These are phyloP conservation scores for Neopelma chrysocephalum DNA, from an alignment of 2,797 vertebrate species.

Conservation along the genomic window DNA sequence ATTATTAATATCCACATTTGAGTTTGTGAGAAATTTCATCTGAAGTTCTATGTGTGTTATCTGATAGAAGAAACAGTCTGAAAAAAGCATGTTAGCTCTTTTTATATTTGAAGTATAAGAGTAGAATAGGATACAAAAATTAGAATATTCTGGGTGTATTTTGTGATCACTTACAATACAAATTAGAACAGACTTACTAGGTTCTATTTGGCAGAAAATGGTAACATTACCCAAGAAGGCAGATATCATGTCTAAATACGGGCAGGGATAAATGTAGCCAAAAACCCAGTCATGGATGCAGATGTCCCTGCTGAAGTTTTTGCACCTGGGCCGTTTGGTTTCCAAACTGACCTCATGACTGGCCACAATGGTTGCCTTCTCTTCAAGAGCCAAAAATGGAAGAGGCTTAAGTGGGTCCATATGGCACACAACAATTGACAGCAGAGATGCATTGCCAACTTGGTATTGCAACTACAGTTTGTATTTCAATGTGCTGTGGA, in stretches of 20 bases:
- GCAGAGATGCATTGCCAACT: constrained; percentile 60
- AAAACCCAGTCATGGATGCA: constrained; percentile 37
- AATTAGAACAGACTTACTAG: constrained; percentile 17
- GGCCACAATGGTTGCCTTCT: constrained; percentile 64
- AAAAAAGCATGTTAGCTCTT: not conserved
- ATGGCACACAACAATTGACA: constrained; percentile 68
- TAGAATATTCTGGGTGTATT: not conserved
- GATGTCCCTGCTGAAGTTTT: constrained; percentile 69
- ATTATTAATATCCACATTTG: not conserved
- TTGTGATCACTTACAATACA: not conserved
- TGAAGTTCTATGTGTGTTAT: not conserved
- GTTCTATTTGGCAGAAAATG: constrained; percentile 5
- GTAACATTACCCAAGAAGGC: constrained; percentile 29
- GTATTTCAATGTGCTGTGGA: constrained; percentile 65
- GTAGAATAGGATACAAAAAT: not conserved
- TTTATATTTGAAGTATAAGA: not conserved
- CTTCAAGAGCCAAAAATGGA: constrained; percentile 63
- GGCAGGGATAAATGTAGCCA: constrained; percentile 13
- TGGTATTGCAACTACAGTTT: constrained; percentile 63
- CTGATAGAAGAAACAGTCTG: not conserved
- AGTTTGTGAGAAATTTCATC: not conserved
- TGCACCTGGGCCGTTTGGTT: constrained; percentile 67
- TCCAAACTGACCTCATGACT: constrained; percentile 71
- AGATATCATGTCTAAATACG: constrained; percentile 43
- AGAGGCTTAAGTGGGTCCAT: constrained; percentile 74